phyloP scores from a whole-genome alignment of 1,140 invertebrate genomes.

The Venturia canescens region DNA sequence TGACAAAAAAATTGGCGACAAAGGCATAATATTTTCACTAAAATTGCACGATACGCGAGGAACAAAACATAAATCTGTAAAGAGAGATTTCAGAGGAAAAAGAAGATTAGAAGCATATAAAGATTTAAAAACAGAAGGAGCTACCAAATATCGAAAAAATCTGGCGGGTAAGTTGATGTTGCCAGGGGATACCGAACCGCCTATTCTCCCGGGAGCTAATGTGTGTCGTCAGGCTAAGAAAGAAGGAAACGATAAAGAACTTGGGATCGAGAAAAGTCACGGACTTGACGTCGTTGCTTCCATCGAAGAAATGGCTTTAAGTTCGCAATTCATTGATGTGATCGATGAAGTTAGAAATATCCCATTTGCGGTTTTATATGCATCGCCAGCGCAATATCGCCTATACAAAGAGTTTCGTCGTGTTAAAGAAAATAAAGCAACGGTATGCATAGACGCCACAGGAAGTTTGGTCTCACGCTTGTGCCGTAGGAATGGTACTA shows the following conservation, averaged over 20 bases:
- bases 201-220: conserved; percentile 15
- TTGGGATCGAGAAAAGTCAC: neutral
- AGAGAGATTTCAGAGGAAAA: conserved; percentile 24
- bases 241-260: conserved; percentile 11
- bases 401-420: conserved; percentile 42
- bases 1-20: no score
- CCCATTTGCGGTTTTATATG: conserved; percentile 42
- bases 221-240: conserved; percentile 34
- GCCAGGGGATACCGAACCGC: conserved; percentile 26
- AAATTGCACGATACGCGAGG: conserved; percentile 21
- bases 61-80: conserved; percentile 21
- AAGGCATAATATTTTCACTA: neutral
- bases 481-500: neutral
- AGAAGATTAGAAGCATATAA: neutral
- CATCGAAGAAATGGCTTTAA: neutral
- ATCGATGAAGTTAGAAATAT: conserved; percentile 6
- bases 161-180: neutral
- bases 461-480: neutral
- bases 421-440: neutral
- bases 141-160: conserved; percentile 5
- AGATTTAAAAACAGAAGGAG: conserved; percentile 31
- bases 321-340: neutral
- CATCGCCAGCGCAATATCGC: conserved; percentile 7
- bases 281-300: conserved; percentile 24
- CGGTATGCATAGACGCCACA: conserved; percentile 27